A percentile compares a stretch with the other conserved stretches of the same genome.
Evolutionary conservation across 1,140 invertebrate genomes (phyloP).

Genomic region (Bactericera cockerelli): DNA sequence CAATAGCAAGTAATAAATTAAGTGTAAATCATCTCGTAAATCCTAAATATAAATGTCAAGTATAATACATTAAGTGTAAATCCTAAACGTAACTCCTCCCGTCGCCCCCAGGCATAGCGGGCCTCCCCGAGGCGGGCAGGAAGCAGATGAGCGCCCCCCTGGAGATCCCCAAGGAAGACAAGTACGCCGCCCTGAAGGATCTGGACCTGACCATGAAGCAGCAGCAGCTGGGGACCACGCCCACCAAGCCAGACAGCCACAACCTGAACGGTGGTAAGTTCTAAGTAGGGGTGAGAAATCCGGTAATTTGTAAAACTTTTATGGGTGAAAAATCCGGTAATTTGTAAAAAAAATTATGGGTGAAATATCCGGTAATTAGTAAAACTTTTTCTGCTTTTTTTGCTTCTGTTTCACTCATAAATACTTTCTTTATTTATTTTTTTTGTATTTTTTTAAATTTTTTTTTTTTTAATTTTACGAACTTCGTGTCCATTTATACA

Average conservation of each 20-base stretch:
- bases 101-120: constrained; percentile 15
- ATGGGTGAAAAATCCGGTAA: constrained; percentile 10
- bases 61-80: no score
- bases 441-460: no score
- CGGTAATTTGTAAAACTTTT: no score
- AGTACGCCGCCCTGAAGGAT: constrained; percentile 68
- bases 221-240: constrained; percentile 17
- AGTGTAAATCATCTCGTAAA: no score
- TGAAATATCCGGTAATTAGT: not conserved
- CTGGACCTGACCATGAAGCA: constrained; percentile 49
- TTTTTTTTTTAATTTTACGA: no score
- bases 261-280: not conserved
- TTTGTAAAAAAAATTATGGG: constrained; percentile 5
- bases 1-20: no score
- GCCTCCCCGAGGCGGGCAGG: not conserved
- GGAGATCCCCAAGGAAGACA: constrained; percentile 45
- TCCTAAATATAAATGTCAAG: no score
- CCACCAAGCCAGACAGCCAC: not conserved
- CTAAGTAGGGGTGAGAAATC: no score
- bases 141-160: not conserved
- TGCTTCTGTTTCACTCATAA: no score
- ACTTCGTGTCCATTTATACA: no score
- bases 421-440: no score
- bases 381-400: not conserved
- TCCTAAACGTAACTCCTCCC: no score